Base-by-base conservation (phyloP, 1,140 invertebrate species). In the Lepidurus couesii region DNA sequence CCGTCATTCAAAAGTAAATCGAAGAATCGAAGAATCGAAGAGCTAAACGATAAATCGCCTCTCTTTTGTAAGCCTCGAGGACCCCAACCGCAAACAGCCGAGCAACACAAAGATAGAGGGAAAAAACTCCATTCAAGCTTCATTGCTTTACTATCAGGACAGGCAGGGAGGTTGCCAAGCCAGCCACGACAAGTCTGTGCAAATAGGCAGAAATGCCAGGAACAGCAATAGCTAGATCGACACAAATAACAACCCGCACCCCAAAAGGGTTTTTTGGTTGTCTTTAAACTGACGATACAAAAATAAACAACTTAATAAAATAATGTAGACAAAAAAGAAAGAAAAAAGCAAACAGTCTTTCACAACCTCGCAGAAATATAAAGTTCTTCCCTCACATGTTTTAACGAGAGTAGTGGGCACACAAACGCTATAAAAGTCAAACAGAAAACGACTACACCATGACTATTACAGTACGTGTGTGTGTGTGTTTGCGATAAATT, bases 181-280 rank as follows among this genome's bases (percentile, higher is more conserved):
- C 53, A 65, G 16, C 21, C 9, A 21, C 21, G 21, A 13, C 53
- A 21, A n/a, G 9, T 21, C 53, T 65, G 53, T 65, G 53, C 53
- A 65, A 65, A 65, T 65, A 65, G 53, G 53, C 21, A 65, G 53
- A 65, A 65, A 65, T 65, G 53, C 53, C 53, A 65, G 53, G 16
- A 65, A n/a, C 9, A 65, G 53, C 53, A 65, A 65, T 65, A 65
- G 53, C 53, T 21, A 65, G 16, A 65, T 65, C 53, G 53, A 65
- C 53, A 21, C 21, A 65, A 65, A 21, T 21, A 65, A 13, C 16
- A 65, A 65, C 16, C 53, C 53, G 5, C 21, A 4, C 16, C 16
- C 53, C 21, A 6, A 34, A 34, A 34, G 34, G 34, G 34, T 4
- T 34, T 34, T 34, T 4, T 34, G 34, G 34, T 34, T 34, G 34